These are phyloP conservation scores for Falco cherrug DNA, from an alignment of 2,797 vertebrate genomes.

Conservation along the genomic window DNA sequence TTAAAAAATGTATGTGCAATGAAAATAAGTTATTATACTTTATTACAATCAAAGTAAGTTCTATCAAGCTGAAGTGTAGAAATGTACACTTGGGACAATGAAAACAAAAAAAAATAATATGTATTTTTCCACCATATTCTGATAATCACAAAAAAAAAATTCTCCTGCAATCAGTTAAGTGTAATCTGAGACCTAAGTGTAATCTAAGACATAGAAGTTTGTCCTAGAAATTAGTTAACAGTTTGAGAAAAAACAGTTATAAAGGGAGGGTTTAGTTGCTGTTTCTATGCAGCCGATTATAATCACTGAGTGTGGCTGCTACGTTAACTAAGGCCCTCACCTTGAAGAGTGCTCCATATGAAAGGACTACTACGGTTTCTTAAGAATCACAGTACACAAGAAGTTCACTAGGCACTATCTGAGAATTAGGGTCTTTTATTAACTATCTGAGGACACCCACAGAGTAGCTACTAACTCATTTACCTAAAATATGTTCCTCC, in stretches of 20 bases:
- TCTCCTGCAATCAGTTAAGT: not conserved
- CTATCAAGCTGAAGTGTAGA: not conserved
- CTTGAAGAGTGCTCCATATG: not conserved
- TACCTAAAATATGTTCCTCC: not conserved
- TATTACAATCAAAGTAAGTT: not conserved
- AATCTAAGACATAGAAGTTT: not conserved
- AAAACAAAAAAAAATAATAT: not conserved
- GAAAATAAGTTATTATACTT: not conserved
- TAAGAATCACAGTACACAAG: not conserved
- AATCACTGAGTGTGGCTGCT: not conserved
- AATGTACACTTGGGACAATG: accelerated
- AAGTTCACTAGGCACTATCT: not conserved
- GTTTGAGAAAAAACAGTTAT: not conserved
- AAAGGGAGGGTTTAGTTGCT: not conserved
- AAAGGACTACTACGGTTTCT: not conserved
- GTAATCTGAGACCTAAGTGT: not conserved
- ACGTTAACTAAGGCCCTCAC: not conserved
- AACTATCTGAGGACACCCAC: not conserved
- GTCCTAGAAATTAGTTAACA: not conserved
- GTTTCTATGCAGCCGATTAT: not conserved
- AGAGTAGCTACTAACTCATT: not conserved
- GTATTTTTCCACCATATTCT: not conserved
- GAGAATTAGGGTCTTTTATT: not conserved
- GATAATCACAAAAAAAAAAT: not conserved
- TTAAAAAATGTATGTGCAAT: not conserved